These are phyloP conservation scores for Cromileptes altivelis DNA, from an alignment of 2,113 vertebrate genomes.

Conservation along the genomic window DNA sequence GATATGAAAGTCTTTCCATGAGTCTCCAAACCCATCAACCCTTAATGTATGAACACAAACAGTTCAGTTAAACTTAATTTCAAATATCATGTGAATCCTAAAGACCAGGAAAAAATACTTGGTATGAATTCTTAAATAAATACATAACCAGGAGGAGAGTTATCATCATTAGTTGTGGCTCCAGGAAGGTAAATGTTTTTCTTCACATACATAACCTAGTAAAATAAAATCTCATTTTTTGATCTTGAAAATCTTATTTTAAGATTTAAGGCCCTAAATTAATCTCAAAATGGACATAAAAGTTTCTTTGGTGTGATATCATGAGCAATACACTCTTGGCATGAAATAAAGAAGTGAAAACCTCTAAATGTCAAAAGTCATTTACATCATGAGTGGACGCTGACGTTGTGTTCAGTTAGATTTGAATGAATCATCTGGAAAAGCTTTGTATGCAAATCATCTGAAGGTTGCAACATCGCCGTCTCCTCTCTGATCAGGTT, in stretches of 20 bases:
- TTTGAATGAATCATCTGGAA: slow-evolving; percentile 25
- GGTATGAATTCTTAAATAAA: background rate
- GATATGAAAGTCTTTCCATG: background rate
- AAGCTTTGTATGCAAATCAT: background rate
- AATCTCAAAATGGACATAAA: too few relatives aligned
- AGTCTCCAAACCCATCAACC: too few relatives aligned
- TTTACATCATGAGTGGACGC: background rate
- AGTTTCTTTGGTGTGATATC: too few relatives aligned
- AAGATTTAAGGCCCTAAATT: too few relatives aligned
- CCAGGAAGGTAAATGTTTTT: too few relatives aligned
- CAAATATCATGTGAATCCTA: background rate
- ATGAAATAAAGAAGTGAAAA: too few relatives aligned
- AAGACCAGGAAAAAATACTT: background rate
- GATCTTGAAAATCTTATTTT: too few relatives aligned
- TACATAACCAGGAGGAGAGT: too few relatives aligned
- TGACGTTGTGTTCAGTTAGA: background rate
- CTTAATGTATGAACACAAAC: background rate
- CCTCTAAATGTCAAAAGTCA: background rate
- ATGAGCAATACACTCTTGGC: too few relatives aligned
- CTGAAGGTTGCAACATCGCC: background rate
- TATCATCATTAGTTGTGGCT: too few relatives aligned
- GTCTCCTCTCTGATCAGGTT: background rate
- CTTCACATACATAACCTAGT: too few relatives aligned
- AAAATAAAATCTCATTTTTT: too few relatives aligned
- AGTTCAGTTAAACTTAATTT: background rate